These are phyloP conservation scores for Stenchaetothrips biformis DNA, from an alignment of 2,888 invertebrate species.

Conservation along the genomic window DNA sequence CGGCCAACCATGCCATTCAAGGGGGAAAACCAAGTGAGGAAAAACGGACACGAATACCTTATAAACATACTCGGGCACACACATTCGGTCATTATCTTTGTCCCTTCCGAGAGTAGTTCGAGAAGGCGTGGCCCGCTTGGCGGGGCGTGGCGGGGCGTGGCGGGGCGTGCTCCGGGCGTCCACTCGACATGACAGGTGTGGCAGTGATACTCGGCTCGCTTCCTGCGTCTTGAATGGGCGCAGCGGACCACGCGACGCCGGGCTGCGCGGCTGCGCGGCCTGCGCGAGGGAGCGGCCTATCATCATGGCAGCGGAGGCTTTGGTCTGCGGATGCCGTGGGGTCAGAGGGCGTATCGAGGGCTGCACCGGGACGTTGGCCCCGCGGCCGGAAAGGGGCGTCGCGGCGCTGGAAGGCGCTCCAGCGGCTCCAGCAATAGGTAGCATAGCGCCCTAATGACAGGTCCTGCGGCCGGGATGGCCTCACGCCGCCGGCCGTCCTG, in stretches of 20 bases:
- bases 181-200: conserved; percentile 8
- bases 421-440: not conserved
- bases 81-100: not conserved
- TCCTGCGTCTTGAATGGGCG: not conserved
- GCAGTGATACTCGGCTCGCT: not conserved
- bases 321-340: too few relatives aligned
- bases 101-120: not conserved
- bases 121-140: not conserved
- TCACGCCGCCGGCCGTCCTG: not conserved
- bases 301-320: not conserved
- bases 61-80: not conserved
- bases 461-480: not conserved
- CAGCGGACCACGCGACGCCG: conserved; percentile 1
- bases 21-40: too few relatives aligned
- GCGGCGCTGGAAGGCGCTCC: not conserved
- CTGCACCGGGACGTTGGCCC: not conserved
- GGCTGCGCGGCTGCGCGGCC: not conserved
- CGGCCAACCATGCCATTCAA: too few relatives aligned
- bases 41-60: not conserved
- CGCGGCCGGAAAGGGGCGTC: not conserved
- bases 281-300: not conserved
- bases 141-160: not conserved
- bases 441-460: conserved; percentile 13
- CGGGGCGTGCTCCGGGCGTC: not conserved
- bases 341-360: too few relatives aligned